Conservation (phyloP, 2,888 invertebrate species). For the Dynastes grantii region DNA sequence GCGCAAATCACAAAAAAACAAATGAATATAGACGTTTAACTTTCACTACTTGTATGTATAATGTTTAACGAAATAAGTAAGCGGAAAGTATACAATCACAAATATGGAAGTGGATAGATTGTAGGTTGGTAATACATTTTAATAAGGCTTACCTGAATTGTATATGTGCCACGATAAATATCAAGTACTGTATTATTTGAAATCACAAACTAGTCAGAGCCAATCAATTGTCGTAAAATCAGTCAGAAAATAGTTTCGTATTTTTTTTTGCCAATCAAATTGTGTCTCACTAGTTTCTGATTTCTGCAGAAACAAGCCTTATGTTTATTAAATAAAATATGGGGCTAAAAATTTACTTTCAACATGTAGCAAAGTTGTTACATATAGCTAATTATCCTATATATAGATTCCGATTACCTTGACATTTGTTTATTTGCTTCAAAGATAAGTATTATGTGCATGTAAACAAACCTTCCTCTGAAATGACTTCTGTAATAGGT, state of each 20-base stretch:
- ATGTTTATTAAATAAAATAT: no score
- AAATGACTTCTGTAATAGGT: constrained; percentile 58
- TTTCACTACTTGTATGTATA: not conserved
- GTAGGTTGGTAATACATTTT: constrained; percentile 20
- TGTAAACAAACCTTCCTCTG: constrained; percentile 60
- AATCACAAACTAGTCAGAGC: no score
- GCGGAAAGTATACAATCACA: constrained; percentile 14
- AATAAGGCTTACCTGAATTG: constrained; percentile 12
- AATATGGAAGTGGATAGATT: constrained; percentile 5
- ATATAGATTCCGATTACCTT: no score
- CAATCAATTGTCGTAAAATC: no score
- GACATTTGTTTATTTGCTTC: not conserved
- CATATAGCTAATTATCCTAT: no score
- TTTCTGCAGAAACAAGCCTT: no score
- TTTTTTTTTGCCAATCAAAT: no score
- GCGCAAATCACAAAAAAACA: no score
- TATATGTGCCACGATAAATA: not conserved
- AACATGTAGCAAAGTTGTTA: no score
- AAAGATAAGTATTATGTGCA: not conserved
- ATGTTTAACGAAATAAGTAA: constrained; percentile 18
- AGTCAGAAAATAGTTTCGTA: no score
- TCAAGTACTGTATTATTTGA: not conserved
- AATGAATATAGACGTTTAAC: not conserved
- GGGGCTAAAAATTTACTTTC: no score
- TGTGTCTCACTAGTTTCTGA: no score